Evolutionary conservation across 2,113 vertebrate species (phyloP).

Genomic region (Rhynchopsitta pachyrhyncha): DNA sequence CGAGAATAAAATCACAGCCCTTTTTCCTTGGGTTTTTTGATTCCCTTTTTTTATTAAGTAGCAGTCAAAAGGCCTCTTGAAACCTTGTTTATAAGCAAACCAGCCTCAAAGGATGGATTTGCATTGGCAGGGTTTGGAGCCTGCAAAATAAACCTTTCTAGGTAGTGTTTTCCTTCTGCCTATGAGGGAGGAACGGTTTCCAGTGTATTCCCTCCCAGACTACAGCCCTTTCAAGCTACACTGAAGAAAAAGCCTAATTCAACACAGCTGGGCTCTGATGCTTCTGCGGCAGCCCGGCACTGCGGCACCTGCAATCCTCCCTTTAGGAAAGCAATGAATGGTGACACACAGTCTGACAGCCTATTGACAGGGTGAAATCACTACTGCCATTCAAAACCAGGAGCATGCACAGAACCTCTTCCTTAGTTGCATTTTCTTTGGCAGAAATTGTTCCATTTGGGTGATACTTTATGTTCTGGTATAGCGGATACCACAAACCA

Average conservation of each 20-base stretch:
- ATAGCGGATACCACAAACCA: not conserved
- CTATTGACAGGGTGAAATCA: not conserved
- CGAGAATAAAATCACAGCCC: not conserved
- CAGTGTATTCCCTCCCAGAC: not conserved
- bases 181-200: constrained; percentile 7
- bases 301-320: constrained; percentile 4
- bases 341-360: not conserved
- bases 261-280: constrained; percentile 39
- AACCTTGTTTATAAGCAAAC: constrained; percentile 46
- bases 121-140: constrained; percentile 28
- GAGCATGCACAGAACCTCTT: not conserved
- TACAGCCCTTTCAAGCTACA: not conserved
- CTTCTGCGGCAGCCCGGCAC: not conserved
- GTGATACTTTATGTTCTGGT: not conserved
- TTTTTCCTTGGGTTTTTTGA: not conserved
- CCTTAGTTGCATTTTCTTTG: not conserved
- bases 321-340: constrained; percentile 1
- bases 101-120: constrained; percentile 49
- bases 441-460: not conserved
- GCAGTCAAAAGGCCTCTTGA: constrained; percentile 50
- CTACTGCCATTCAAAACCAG: not conserved
- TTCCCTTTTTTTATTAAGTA: not conserved
- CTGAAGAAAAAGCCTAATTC: constrained; percentile 35
- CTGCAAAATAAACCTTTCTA: constrained; percentile 65
- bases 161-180: constrained; percentile 59